phyloP scores from a whole-genome alignment of 2,113 vertebrate species.

The Pholis gunnellus region DNA sequence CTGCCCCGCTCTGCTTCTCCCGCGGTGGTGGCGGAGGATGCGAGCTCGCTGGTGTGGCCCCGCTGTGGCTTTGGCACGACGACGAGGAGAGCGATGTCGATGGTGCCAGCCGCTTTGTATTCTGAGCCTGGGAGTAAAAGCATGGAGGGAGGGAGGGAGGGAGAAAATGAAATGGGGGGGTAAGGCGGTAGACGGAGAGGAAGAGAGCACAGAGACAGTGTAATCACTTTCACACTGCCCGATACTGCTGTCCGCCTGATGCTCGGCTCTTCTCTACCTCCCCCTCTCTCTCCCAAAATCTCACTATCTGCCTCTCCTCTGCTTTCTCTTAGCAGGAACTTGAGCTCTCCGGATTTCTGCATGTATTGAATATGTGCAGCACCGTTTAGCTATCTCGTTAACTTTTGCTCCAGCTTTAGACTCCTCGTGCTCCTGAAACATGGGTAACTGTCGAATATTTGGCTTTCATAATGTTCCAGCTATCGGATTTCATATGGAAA shows the following conservation, averaged over 20 bases:
- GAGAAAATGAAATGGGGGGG: conserved; percentile 30
- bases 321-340: conserved; percentile 43
- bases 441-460: conserved; percentile 63
- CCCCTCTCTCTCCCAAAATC: conserved; percentile 35
- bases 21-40: conserved; percentile 39
- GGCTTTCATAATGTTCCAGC: conserved; percentile 42
- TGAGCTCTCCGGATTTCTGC: conserved; percentile 8
- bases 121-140: conserved; percentile 61
- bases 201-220: conserved; percentile 52
- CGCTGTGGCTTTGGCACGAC: conserved; percentile 63
- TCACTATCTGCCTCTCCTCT: conserved; percentile 13
- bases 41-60: conserved; percentile 47
- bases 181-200: conserved; percentile 42
- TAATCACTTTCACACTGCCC: conserved; percentile 69
- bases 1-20: conserved; percentile 43
- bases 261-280: conserved; percentile 56
- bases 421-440: conserved; percentile 31
- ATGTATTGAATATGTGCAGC: conserved; percentile 13
- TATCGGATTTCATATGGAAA: conserved; percentile 55
- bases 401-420: conserved; percentile 24
- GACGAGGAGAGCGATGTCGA: conserved; percentile 39
- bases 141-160: conserved; percentile 29
- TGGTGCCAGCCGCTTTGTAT: conserved; percentile 75
- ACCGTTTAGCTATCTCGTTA: conserved; percentile 39
- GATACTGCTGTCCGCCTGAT: conserved; percentile 50